Base-by-base conservation (phyloP, 2,888 invertebrate genomes). In the Yponomeuta sedellus region DNA sequence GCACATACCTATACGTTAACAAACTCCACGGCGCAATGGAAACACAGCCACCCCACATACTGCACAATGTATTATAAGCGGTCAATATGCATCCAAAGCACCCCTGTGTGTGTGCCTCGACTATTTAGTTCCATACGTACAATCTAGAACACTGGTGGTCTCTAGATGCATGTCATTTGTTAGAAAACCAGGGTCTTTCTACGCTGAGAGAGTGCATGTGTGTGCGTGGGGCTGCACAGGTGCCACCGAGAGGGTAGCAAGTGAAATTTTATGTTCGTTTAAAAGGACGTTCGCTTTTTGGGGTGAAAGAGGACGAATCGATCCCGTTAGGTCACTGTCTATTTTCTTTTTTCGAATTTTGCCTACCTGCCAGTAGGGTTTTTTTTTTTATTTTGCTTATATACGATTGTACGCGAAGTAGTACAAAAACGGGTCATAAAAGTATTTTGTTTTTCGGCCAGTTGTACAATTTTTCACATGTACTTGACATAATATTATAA, bases 11-110 rank as follows among this genome's bases (percentile, higher is more conserved):
- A n/a, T n/a, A 52, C 44, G 44, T 52, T 16, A 58, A 58, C n/a
- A 19, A 1, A 19, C 10, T 2, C 58, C 22, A 8, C 75, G 10
- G 0, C 11, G 68, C 73, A 81, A 70, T 76, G 88, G 70, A 74
- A 65, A 77, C 75, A 22, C 57, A 61, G 65, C 34, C 39, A 63
- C 68, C 67, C 73, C 76, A 78, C 76, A 75, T 77, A 79, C 79
- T 79, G 80, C 80, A 81, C 78, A 82, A 81, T 78, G 25, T 59
- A 59, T 59, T 85, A 81, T 84, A 82, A 84, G 79, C 83, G 85
- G 83, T 85, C 88, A 86, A 87, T 87, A 88, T 87, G 87, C 85
- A 87, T 77, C 74, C 72, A 62, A 44, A 16, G 63, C 20, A 1
- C 44, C 44, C 3, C 4, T 52, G 44, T 52, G 44, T 52, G 44